Evolutionary conservation across 2,113 vertebrate species (phyloP).

Genomic region (Centropus bengalensis): DNA sequence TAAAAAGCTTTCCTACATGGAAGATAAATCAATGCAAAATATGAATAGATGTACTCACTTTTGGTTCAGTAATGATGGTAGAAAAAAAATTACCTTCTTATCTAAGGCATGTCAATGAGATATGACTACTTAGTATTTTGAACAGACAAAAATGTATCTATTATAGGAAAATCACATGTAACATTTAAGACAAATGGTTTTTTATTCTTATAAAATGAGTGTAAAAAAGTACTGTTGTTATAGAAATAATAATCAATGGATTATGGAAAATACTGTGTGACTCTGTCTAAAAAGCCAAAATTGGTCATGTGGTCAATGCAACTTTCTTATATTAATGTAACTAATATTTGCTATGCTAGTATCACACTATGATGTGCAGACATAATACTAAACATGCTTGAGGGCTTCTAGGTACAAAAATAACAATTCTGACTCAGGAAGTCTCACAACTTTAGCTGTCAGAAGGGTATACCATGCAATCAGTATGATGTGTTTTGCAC

Average conservation of each 20-base stretch:
- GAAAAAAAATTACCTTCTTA: not conserved
- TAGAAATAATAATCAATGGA: not conserved
- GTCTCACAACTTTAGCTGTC: not conserved
- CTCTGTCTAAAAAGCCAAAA: not conserved
- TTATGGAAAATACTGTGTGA: not conserved
- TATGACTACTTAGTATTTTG: not conserved
- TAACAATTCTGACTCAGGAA: not conserved
- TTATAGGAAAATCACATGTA: not conserved
- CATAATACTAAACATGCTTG: not conserved
- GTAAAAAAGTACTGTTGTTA: not conserved
- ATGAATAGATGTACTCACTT: not conserved
- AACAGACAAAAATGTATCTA: not conserved
- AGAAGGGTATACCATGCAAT: not conserved
- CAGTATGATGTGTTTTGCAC: not conserved
- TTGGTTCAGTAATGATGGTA: not conserved
- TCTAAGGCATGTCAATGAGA: not conserved
- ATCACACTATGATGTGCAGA: not conserved
- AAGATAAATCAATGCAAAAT: not conserved
- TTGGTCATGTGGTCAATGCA: not conserved
- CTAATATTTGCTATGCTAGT: not conserved
- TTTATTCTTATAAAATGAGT: not conserved
- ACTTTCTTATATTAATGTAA: not conserved
- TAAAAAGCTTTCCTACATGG: not conserved
- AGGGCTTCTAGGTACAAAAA: not conserved
- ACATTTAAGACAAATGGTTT: not conserved